Evolutionary conservation across 2,797 vertebrate genomes (phyloP), one percentile per base, ranked within the genome.

Genomic region (Enteromius unitaeniatus): DNA sequence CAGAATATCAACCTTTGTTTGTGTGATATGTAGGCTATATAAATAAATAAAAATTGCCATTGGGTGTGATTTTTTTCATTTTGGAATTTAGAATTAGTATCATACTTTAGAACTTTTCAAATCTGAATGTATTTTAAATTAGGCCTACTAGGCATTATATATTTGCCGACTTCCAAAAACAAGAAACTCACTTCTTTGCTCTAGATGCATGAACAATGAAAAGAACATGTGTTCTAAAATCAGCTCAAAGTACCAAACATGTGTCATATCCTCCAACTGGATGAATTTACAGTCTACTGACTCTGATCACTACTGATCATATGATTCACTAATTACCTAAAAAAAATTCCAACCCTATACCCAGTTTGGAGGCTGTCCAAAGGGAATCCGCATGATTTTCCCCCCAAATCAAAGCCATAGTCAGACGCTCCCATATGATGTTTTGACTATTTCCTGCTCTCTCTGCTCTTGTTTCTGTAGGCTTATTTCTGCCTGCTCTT

Each of bases 401-500:
- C 3, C 1, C 60, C 10, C 5, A 42, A 40, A 42, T 76, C 45
- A 51, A 49, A 40, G 80, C 60, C 21, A 19, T 11, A 62, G 53
- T 82, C 49, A 53, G 62, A 31, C 15, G n/a, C 26, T 75, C 31
- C 47, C 72, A 31, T 73, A 65, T 28, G 60, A 53, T 58, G 21
- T 47, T 28, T 37, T 40, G 49, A 73, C 70, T 49, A 60, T 68
- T 69, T 83, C 17, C 42, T 64, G 55, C 21, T 53, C 40, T 79
- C 75, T 85, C 26, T 77, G 73, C 45, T 83, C 65, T 53, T 34
- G 53, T 78, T 84, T 60, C 86, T 80, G 79, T 79, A 62, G 79
- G 47, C 74, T 74, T 83, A 82, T 83, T 86, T 88, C 85, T 86
- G 82, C 78, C 64, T 84, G 65, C 78, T 77, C 76, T 76, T 58